phyloP scores from a whole-genome alignment of 2,888 invertebrate genomes.

The Morpho achilles region DNA sequence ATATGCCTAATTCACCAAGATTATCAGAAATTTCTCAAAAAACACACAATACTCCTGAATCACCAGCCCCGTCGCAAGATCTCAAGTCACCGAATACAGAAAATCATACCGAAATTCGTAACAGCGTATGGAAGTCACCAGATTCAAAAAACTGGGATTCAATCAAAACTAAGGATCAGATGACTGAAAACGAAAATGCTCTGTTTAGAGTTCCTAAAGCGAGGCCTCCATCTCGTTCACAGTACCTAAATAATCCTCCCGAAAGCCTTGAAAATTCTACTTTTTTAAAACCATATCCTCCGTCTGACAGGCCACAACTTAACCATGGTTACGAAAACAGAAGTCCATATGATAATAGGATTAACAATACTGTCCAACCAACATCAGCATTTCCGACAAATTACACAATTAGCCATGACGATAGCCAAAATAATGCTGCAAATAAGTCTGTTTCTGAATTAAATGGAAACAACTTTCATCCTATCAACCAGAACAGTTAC shows the following conservation, averaged over 20 bases:
- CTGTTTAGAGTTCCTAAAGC: conserved; percentile 83
- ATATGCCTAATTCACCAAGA: conserved; percentile 67
- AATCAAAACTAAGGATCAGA: conserved; percentile 58
- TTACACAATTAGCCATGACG: conserved; percentile 68
- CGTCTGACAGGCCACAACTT: conserved; percentile 66
- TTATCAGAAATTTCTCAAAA: conserved; percentile 68
- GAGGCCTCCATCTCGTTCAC: conserved; percentile 81
- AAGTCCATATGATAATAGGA: conserved; percentile 62
- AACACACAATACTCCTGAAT: conserved; percentile 59
- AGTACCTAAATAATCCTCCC: conserved; percentile 61
- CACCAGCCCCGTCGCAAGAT: conserved; percentile 63
- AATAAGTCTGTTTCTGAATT: conserved; percentile 59
- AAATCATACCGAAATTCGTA: conserved; percentile 50
- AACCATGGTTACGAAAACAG: conserved; percentile 67
- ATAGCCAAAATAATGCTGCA: conserved; percentile 44
- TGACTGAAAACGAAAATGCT: conserved; percentile 68
- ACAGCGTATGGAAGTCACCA: conserved; percentile 71
- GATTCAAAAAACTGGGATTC: conserved; percentile 70
- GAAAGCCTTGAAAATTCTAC: conserved; percentile 74
- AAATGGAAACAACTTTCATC: conserved; percentile 61
- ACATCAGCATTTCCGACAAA: conserved; percentile 57
- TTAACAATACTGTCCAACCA: conserved; percentile 43
- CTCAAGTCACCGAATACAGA: conserved; percentile 64
- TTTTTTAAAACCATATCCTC: conserved; percentile 82
- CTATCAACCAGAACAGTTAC: conserved; percentile 59